phyloP scores from a whole-genome alignment of 2,888 invertebrate species.

The Bellardia pandia region DNA sequence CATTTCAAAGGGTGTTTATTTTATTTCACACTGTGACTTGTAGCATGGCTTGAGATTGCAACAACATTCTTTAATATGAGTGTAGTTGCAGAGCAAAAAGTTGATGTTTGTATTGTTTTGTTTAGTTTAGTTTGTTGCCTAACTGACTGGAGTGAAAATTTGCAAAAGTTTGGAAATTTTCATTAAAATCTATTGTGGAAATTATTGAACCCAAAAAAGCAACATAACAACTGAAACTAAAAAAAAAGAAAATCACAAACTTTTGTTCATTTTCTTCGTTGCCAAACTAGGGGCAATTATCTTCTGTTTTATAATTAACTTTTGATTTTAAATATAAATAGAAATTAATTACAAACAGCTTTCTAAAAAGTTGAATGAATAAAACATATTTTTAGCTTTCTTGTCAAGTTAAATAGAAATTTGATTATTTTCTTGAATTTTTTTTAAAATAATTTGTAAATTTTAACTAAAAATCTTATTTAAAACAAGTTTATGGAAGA shows the following conservation, averaged over 20 bases:
- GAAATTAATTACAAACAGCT: background rate
- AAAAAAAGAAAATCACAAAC: background rate
- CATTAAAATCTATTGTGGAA: background rate
- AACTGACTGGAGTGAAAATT: background rate
- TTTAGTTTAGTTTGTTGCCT: background rate
- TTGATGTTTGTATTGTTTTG: background rate
- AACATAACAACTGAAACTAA: background rate
- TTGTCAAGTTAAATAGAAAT: no score
- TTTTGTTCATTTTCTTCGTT: background rate
- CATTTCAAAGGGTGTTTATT: no score
- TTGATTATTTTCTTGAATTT: no score
- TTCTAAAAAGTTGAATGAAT: no score
- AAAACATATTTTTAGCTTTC: no score
- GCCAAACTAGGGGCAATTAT: no score
- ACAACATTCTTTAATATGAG: background rate
- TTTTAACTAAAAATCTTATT: no score
- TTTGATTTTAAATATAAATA: background rate
- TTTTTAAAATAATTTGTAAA: no score
- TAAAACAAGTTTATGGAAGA: no score
- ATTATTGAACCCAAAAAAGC: slow-evolving; percentile 6
- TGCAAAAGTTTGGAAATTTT: slow-evolving; percentile 14
- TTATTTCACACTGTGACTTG: no score
- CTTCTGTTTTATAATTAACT: slow-evolving; percentile 12
- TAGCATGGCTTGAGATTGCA: no score
- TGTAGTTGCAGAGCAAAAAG: no score